Evolutionary conservation across 2,888 invertebrate species (phyloP), one percentile per base, ranked within the genome.

Genomic region (Lycia hirtaria): DNA sequence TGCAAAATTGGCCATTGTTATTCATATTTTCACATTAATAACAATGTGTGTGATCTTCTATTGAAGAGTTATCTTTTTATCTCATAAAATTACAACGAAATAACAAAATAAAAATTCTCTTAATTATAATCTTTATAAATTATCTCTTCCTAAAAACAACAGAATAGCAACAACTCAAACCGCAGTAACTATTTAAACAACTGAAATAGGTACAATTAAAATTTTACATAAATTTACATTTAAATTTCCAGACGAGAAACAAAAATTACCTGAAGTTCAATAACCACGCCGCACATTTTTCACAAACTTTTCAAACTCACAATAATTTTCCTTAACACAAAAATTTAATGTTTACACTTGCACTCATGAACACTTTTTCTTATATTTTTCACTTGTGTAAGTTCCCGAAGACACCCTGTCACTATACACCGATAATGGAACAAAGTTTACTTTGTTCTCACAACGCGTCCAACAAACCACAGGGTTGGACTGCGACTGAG

Each of bases 281-380:
- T 9, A 44, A 52, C 14, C 26, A 28, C 33, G 7, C 24, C 10
- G 35, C 7, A 10, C 17, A 41, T 43, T 41, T 17, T 12, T 35
- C 33, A 32, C 14, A 14, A 32, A 48, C n/a, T 44, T 43, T 20
- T 19, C 1, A 24, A 49, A 44, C 2, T 22, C 50, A 40, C 30
- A 44, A 56, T 7, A 38, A 26, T n/a, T 12, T 24, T 12, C 17
- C 33, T 15, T 19, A 4, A 0, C 40, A 20, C 17, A 12, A 37
- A 49, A 43, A 43, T 28, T 19, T 28, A 44, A 55, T 54, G 48
- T 15, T n/a, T 33, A 52, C 24, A 32, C 22, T 51, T 33, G 14
- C 44, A 61, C 33, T 38, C 38, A 2, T 38, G 35, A 72, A 47
- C 35, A 56, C 37, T 32, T 47, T 50, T 45, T 48, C 43, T 28